A percentile compares a stretch with the other conserved stretches of the same genome.
These are phyloP conservation scores for Lithobates pipiens DNA, from an alignment of 2,797 vertebrate species.

Conservation along the genomic window DNA sequence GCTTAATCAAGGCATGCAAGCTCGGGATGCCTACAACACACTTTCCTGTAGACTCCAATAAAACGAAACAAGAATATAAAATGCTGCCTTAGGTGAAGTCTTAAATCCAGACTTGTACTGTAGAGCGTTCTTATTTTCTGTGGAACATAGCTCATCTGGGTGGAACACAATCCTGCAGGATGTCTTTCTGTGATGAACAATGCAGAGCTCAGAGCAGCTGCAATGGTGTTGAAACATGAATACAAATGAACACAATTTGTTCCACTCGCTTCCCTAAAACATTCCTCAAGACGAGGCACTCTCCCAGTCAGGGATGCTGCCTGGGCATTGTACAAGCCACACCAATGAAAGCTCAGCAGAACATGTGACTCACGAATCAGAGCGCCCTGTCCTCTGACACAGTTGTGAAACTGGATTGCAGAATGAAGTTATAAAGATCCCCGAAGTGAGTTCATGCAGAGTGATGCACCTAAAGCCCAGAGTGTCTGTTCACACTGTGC, in stretches of 20 bases:
- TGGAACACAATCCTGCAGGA: slow-evolving; percentile 42
- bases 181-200: slow-evolving; percentile 53
- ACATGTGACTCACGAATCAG: slow-evolving; percentile 45
- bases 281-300: slow-evolving; percentile 35
- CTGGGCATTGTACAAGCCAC: slow-evolving; percentile 13
- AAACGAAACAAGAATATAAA: not conserved
- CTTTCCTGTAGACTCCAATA: not conserved
- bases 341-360: slow-evolving; percentile 44
- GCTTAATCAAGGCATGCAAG: not conserved
- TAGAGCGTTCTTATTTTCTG: slow-evolving; percentile 9
- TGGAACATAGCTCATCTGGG: slow-evolving; percentile 29
- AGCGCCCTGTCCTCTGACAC: slow-evolving; percentile 39
- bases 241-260: slow-evolving; percentile 58
- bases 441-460: slow-evolving; percentile 10
- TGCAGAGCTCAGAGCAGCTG: slow-evolving; percentile 47
- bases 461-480: slow-evolving; percentile 25
- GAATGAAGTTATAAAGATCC: slow-evolving; percentile 33
- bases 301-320: slow-evolving; percentile 26
- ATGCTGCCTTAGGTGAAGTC: slow-evolving; percentile 12
- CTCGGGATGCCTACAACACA: not conserved
- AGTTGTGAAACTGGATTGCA: slow-evolving; percentile 50
- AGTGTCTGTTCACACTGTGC: not conserved
- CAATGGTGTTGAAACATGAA: slow-evolving; percentile 53
- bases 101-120: slow-evolving; percentile 22
- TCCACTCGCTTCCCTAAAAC: slow-evolving; percentile 45